phyloP scores from a whole-genome alignment of 2,888 invertebrate genomes.

The Cantharis lateralis region DNA sequence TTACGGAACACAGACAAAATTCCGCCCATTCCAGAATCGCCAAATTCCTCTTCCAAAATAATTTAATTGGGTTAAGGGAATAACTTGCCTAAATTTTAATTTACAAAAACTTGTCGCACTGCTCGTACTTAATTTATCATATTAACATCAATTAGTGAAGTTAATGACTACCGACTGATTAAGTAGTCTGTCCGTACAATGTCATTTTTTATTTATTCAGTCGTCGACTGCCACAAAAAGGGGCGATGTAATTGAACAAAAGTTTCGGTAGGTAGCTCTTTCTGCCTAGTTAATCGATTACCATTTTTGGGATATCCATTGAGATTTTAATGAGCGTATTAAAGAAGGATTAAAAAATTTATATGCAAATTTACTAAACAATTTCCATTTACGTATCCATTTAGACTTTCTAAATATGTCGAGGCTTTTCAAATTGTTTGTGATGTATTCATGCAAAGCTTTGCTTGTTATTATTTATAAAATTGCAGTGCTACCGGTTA shows the following conservation, averaged over 20 bases:
- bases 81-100: conserved; percentile 16
- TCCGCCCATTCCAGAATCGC: not conserved
- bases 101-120: conserved; percentile 20
- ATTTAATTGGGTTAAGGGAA: not conserved
- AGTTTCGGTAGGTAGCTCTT: conserved; percentile 6
- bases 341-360: not conserved
- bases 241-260: conserved; percentile 10
- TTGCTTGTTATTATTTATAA: not conserved
- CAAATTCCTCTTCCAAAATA: not conserved
- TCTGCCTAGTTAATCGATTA: not conserved
- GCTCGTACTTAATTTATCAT: conserved; percentile 33
- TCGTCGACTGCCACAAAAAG: conserved; percentile 11
- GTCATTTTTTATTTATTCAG: conserved; percentile 15
- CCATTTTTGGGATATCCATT: conserved; percentile 5
- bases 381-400: not conserved
- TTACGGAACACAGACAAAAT: not conserved
- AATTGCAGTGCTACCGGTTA: conserved; percentile 15
- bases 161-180: conserved; percentile 27
- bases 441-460: not conserved
- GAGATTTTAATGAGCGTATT: conserved; percentile 6
- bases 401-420: conserved; percentile 3
- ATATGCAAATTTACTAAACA: not conserved
- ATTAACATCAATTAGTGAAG: conserved; percentile 37
- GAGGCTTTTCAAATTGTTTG: conserved; percentile 1
- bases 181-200: conserved; percentile 22